phyloP scores from a whole-genome alignment of 2,113 vertebrate genomes.

The Bubo bubo region DNA sequence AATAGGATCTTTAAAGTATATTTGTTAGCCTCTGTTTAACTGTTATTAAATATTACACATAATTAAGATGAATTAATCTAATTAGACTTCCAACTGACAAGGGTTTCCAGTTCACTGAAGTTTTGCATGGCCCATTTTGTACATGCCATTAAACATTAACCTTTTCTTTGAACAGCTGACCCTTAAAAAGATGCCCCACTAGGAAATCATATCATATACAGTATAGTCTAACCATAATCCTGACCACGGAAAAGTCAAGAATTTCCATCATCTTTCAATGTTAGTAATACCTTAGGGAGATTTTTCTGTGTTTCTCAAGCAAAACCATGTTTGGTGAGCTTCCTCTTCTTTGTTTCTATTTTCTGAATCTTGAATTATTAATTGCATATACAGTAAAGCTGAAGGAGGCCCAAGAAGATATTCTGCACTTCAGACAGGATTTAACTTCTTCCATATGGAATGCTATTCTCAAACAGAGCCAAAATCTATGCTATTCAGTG shows the following conservation, averaged over 20 bases:
- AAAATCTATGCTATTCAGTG: not conserved
- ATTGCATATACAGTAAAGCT: not conserved
- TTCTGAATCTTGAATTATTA: conserved; percentile 12
- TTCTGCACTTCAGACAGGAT: not conserved
- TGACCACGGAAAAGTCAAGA: not conserved
- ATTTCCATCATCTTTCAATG: conserved; percentile 18
- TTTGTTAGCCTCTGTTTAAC: not conserved
- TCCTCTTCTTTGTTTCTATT: conserved; percentile 22
- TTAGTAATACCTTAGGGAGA: not conserved
- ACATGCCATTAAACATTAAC: conserved; percentile 18
- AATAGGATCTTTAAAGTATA: not conserved
- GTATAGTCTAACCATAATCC: not conserved
- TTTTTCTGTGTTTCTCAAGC: not conserved
- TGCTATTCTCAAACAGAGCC: not conserved
- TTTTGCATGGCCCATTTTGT: conserved; percentile 24
- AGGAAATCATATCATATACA: conserved; percentile 38
- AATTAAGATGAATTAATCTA: conserved; percentile 50
- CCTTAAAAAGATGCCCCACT: conserved; percentile 23
- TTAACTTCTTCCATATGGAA: not conserved
- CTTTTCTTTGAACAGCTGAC: conserved; percentile 23
- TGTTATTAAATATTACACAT: not conserved
- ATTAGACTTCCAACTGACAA: conserved; percentile 42
- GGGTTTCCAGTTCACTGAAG: conserved; percentile 36
- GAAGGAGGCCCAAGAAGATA: not conserved
- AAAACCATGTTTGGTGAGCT: conserved; percentile 14